Evolutionary conservation across 2,113 vertebrate species (phyloP), one percentile per base, ranked within the genome.

Genomic region (Peromyscus maniculatus): DNA sequence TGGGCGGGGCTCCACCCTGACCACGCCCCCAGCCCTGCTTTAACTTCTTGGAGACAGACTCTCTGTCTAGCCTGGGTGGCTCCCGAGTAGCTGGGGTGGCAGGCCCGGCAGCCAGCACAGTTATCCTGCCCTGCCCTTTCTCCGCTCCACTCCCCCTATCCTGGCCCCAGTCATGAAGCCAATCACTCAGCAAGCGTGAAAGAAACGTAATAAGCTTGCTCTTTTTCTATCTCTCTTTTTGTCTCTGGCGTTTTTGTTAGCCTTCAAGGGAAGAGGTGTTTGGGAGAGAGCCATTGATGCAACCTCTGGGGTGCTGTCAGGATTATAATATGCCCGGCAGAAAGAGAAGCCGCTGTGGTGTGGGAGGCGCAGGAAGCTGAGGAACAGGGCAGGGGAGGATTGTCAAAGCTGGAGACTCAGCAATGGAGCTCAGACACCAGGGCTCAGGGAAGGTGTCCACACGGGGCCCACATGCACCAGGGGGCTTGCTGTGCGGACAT

Each of bases 241-340:
- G 83, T 97, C 95, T 95, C 52, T 78, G 78, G 80, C 62, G 94
- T 93, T 95, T 97, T 97, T 98, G 97, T 97, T 95, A n/a, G 80
- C 69, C 69, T 91, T 95, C 95, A 71, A 89, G 97, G 96, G 96
- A 97, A 97, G 90, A 84, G 64, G 66, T 66, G 80, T 96, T 89
- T 97, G 91, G 89, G 59, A 96, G 84, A 71, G 94, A 96, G 95
- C 55, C 52, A 22, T 87, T 33, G 67, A 64, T 9, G 0, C 2
- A 66, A 8, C 83, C 88, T 55, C 87, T 46, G 2, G 2, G 62
- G 87, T n/a, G 80, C 86, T 80, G 71, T 84, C 4, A 57, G 77
- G 71, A 67, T 75, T 49, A 46, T 26, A 69, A 92, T 12, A 1
- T 7, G 72, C 78, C 17, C 2, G 0, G 79, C 24, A 69, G 88